phyloP scores from a whole-genome alignment of 2,113 vertebrate species.

The Rhea pennata region DNA sequence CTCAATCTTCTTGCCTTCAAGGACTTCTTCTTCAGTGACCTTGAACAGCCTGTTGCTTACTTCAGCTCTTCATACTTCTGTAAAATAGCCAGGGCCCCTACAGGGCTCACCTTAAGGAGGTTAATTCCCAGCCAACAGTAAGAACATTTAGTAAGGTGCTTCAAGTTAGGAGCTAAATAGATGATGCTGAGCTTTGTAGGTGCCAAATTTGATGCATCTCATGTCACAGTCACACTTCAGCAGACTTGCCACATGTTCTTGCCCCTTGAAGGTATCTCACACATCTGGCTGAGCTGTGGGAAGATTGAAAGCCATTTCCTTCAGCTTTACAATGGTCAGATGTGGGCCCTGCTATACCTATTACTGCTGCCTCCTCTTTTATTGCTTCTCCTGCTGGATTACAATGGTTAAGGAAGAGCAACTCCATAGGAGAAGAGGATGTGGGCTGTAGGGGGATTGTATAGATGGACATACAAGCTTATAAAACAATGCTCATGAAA shows the following conservation, averaged over 20 bases:
- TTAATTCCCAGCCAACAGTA: conserved; percentile 11
- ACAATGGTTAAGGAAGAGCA: neutral
- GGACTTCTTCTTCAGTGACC: no score
- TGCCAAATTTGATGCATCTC: neutral
- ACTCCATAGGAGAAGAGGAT: rapidly evolving
- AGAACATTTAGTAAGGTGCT: neutral
- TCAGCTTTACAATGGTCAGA: neutral
- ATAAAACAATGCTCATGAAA: neutral
- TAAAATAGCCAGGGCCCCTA: no score
- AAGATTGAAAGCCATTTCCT: conserved; percentile 9
- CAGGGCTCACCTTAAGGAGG: neutral
- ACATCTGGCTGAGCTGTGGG: conserved; percentile 19
- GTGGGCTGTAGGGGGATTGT: neutral
- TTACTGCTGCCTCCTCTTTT: neutral
- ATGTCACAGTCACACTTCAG: neutral
- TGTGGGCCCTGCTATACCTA: neutral
- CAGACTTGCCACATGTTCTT: neutral
- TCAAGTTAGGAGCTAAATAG: conserved; percentile 23
- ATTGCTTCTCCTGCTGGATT: neutral
- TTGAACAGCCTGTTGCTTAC: no score
- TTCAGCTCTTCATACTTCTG: no score
- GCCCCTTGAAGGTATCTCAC: neutral
- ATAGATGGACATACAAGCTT: neutral
- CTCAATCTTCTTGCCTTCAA: no score
- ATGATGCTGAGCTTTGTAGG: neutral